Conservation (phyloP, 2,113 vertebrate species). For the Erythrolamprus reginae region DNA sequence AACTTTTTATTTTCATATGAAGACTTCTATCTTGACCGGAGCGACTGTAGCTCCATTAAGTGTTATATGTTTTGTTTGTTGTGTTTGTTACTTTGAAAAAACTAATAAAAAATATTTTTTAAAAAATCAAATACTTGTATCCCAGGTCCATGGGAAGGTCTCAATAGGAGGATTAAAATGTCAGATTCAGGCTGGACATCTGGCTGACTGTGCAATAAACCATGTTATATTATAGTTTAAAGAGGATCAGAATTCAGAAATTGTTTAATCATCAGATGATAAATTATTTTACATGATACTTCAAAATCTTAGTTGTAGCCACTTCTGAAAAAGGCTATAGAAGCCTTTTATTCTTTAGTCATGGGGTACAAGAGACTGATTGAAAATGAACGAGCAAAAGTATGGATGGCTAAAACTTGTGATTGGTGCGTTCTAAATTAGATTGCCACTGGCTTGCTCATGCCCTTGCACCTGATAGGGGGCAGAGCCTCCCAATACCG, state of each 20-base stretch:
- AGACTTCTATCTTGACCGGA: no score
- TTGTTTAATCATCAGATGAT: background rate
- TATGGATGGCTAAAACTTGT: background rate
- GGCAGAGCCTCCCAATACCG: no score
- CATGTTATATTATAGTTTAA: slow-evolving; percentile 1
- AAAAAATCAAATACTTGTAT: no score
- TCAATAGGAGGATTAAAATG: background rate
- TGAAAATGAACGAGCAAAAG: background rate
- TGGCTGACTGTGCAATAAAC: background rate
- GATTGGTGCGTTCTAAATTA: background rate
- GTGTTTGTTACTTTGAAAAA: no score
- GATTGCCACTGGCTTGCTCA: no score
- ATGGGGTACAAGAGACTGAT: background rate
- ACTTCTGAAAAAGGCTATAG: background rate
- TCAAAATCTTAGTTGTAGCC: background rate
- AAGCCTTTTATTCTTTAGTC: background rate
- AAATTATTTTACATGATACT: background rate
- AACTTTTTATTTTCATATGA: no score
- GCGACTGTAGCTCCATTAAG: no score
- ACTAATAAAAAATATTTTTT: no score
- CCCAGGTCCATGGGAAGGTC: background rate
- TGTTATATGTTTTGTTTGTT: no score
- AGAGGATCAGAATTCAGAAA: background rate
- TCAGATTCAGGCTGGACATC: background rate
- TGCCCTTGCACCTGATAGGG: no score